Evolutionary conservation across 2,888 invertebrate genomes (phyloP).

Genomic region (Drosophila ezoana): DNA sequence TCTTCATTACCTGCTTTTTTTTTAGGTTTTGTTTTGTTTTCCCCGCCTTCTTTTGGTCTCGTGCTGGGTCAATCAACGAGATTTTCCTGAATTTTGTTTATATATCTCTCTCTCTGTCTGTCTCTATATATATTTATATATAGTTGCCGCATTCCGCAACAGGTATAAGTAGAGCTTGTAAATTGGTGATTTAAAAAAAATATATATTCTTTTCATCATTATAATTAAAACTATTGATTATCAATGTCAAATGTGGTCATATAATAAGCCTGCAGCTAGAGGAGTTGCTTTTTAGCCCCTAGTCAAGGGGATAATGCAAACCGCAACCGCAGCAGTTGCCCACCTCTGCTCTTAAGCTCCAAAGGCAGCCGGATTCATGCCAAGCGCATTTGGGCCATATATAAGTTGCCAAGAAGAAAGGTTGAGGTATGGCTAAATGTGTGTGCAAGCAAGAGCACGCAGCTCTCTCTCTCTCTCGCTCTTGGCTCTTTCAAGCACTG

Average conservation of each 20-base stretch:
- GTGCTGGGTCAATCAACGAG: slow-evolving; percentile 43
- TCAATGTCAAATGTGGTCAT: not conserved
- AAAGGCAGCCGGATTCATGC: slow-evolving; percentile 41
- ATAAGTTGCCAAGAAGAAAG: slow-evolving; percentile 14
- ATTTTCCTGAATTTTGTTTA: slow-evolving; percentile 43
- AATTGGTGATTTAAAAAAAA: not conserved
- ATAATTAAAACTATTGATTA: too few species aligned
- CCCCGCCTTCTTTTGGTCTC: not conserved
- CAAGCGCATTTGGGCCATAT: slow-evolving; percentile 51
- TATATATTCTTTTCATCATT: too few species aligned
- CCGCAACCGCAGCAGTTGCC: slow-evolving; percentile 35
- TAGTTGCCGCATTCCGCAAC: slow-evolving; percentile 8
- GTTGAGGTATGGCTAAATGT: slow-evolving; percentile 19
- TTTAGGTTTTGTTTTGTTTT: slow-evolving; percentile 11
- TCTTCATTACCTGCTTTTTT: slow-evolving; percentile 25
- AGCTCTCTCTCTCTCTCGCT: slow-evolving; percentile 5
- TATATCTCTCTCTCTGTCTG: slow-evolving; percentile 1
- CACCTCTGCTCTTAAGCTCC: slow-evolving; percentile 27
- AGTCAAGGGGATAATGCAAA: slow-evolving; percentile 1
- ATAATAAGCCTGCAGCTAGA: not conserved
- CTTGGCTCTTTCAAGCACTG: slow-evolving; percentile 17
- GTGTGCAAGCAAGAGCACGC: slow-evolving; percentile 14
- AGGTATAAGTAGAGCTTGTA: slow-evolving; percentile 13
- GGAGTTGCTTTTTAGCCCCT: not conserved
- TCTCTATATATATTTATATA: slow-evolving; percentile 13